These are phyloP conservation scores for Netelia virgata DNA, from an alignment of 2,888 invertebrate genomes.

Conservation along the genomic window DNA sequence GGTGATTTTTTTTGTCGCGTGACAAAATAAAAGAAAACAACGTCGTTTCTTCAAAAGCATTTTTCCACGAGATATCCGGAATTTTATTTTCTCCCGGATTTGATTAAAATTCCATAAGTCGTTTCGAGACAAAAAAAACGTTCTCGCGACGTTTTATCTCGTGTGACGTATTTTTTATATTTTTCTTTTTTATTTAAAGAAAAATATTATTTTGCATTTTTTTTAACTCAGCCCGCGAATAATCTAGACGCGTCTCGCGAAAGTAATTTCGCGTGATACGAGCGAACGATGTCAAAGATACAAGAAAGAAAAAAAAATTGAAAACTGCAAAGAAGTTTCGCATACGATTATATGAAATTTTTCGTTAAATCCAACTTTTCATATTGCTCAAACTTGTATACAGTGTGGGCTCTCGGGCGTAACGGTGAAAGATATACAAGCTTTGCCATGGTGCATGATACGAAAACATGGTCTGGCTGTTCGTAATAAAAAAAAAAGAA, in stretches of 20 bases:
- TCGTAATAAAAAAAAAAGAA: neutral
- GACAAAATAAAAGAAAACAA: neutral
- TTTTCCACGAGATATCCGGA: neutral
- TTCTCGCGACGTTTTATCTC: neutral
- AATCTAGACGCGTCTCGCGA: constrained; percentile 17
- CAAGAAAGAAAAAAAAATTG: neutral
- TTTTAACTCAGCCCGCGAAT: neutral
- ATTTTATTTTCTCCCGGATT: neutral
- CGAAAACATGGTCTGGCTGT: constrained; percentile 18
- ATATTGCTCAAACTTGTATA: neutral
- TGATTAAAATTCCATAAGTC: constrained; percentile 41
- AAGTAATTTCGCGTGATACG: constrained; percentile 21
- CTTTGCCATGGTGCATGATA: constrained; percentile 17
- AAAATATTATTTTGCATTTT: neutral
- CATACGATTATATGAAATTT: too few relatives aligned
- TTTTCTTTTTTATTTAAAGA: too few relatives aligned
- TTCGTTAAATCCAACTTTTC: too few relatives aligned
- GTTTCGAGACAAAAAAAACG: neutral
- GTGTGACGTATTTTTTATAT: too few relatives aligned
- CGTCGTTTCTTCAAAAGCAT: neutral
- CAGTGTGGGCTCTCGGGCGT: neutral
- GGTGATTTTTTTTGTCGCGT: neutral
- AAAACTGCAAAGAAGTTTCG: too few relatives aligned
- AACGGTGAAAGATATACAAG: neutral
- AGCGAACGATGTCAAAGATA: constrained; percentile 11